Base-by-base conservation (phyloP, 1,140 invertebrate genomes). In the Leptonema lineaticorne region DNA sequence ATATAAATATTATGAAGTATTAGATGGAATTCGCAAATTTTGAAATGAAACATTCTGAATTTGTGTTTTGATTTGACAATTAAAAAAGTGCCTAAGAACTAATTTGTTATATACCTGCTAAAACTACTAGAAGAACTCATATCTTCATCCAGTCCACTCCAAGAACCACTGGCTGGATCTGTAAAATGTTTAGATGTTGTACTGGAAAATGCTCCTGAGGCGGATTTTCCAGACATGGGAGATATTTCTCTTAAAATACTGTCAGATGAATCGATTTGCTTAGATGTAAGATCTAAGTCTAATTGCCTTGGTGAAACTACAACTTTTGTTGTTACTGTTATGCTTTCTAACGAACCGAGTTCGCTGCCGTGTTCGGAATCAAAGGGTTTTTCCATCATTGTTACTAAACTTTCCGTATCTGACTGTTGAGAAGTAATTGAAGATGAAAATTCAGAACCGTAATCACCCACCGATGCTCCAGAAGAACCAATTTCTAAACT, bases 121-220 rank as follows among this genome's bases (percentile, higher is more conserved):
- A 82, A 82, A 74, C 81, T 83, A 64, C 81, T 80, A 9, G 81
- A 82, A 45, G 81, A 83, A 69, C 81, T 83, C 58, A 83, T 72
- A 70, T 82, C 81, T 73, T 83, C 81, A 57, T 83, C 81, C 63
- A 82, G 80, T 24, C 80, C 80, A 58, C 81, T 83, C 81, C 81
- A 83, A 8, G 81, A 83, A 41, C 81, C 81, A 69, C 81, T 83
- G 20, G 81, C 80, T 67, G 81, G 81, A 82, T 83, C 81, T 82
- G 81, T 82, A 77, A 83, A 81, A 68, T 78, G 78, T 82, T 82
- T 83, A 76, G 81, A 79, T 66, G 79, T 79, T 58, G 79, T 75
- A 7, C 76, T 76, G 50, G 76, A 76, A 70, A 80, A 77, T 60
- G 79, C 81, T 66, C 82, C 80, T 77, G 80, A 78, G 59, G 79